These are phyloP conservation scores for Cydia splendana DNA, from an alignment of 1,140 invertebrate genomes.

Conservation along the genomic window DNA sequence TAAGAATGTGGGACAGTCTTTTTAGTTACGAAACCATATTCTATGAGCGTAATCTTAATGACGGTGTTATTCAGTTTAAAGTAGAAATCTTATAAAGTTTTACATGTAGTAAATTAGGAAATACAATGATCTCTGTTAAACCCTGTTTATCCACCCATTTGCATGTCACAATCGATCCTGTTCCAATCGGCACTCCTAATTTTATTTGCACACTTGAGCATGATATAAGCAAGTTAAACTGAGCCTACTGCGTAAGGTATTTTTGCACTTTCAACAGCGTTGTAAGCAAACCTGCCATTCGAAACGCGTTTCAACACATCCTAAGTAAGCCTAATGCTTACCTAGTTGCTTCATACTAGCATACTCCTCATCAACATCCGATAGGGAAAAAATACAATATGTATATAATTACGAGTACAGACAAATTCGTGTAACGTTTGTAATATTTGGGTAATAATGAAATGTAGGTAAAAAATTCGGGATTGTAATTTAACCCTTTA, in stretches of 20 bases:
- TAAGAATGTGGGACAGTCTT: no score
- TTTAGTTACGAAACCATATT: no score
- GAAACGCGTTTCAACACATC: slow-evolving; percentile 17
- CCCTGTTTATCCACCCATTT: no score
- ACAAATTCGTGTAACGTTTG: background rate
- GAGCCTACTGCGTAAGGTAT: background rate
- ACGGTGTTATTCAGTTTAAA: no score
- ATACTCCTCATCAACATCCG: background rate
- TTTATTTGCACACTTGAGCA: background rate
- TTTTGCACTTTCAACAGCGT: slow-evolving; percentile 22
- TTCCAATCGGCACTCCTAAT: background rate
- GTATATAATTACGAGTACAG: background rate
- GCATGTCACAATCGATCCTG: background rate
- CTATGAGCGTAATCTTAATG: no score
- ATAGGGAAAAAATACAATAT: background rate
- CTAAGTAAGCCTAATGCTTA: slow-evolving; percentile 10
- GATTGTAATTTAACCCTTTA: no score
- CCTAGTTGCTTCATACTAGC: background rate
- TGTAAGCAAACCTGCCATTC: background rate
- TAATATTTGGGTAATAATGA: no score
- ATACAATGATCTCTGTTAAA: no score
- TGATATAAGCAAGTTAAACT: background rate
- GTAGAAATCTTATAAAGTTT: no score
- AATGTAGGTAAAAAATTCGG: no score
- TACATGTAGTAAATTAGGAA: no score